These are phyloP conservation scores for Seira sanloemensis DNA, from an alignment of 2,888 invertebrate species.

Conservation along the genomic window DNA sequence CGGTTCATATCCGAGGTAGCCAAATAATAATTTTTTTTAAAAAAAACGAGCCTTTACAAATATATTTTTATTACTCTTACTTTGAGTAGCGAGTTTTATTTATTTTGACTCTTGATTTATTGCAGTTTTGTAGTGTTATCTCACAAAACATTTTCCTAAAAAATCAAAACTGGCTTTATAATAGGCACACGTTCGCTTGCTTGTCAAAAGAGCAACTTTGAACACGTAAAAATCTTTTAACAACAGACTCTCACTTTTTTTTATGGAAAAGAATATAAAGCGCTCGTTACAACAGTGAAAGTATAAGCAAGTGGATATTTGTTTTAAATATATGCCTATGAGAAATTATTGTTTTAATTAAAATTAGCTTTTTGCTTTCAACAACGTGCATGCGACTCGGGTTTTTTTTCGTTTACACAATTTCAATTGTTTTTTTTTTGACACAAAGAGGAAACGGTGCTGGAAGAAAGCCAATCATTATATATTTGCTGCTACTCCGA, in stretches of 20 bases:
- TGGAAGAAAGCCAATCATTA: too few species aligned
- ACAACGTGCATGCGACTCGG: not conserved
- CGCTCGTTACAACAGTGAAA: too few species aligned
- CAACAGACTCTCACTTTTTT: not conserved
- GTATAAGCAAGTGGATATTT: too few species aligned
- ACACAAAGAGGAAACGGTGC: not conserved
- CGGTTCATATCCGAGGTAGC: conserved; percentile 96
- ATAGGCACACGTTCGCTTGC: not conserved
- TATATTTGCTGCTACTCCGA: conserved; percentile 1
- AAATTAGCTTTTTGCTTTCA: not conserved
- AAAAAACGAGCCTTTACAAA: too few species aligned
- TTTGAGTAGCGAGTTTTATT: not conserved
- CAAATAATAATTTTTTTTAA: conserved; percentile 33
- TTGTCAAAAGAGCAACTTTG: not conserved
- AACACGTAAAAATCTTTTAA: not conserved
- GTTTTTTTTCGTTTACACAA: too few species aligned
- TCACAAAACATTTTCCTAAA: too few species aligned
- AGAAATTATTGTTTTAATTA: not conserved
- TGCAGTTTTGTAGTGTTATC: not conserved
- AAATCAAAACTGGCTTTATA: not conserved
- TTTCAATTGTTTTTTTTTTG: not conserved
- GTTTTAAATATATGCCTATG: too few species aligned
- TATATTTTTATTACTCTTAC: not conserved
- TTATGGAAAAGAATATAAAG: too few species aligned
- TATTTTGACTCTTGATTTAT: not conserved